Evolutionary conservation across 2,888 invertebrate genomes (phyloP), one percentile per base, ranked within the genome.

Genomic region (Harpalus rubripes): DNA sequence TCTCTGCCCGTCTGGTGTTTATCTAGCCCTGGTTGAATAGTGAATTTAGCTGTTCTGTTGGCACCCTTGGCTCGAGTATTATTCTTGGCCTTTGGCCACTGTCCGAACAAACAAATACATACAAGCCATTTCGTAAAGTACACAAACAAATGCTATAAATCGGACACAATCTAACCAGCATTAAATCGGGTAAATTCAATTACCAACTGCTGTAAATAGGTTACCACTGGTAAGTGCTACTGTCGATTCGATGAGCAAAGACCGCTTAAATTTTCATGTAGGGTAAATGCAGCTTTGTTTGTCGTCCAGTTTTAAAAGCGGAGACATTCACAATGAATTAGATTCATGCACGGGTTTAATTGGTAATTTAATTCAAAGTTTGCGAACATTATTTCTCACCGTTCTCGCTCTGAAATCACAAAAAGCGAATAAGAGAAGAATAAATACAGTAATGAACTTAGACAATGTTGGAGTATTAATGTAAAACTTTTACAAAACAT

Each of bases 171-270:
- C 52, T 74, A 41, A 44, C 72, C 44, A n/a, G 44, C 44, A 44
- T 68, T 74, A 74, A 74, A 74, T 74, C 16, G 72, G 44, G 22
- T 41, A 74, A 74, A 74, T 44, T 74, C 72, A 74, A 74, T 74
- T 74, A 74, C 56, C 22, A 56, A 74, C 44, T 22, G 16, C 3
- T 22, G 72, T 74, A 74, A 74, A 74, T 74, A 44, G 72, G 52
- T 74, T 74, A 74, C 44, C 15, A 12, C 41, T 41, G 44, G 72
- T 44, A 74, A 74, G 72, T 44, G 72, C 72, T 8, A 74, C 32
- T 68, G 39, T 12, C 68, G 15, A 32, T 68, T 15, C 2, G 22
- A 63, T 10, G 10, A 63, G 26, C 68, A 68, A 68, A 68, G 39
- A 32, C 6, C 39, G 32, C n/a, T 65, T 65, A 26, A 65, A 65